Evolutionary conservation across 2,888 invertebrate species (phyloP), one percentile per base, ranked within the genome.

Genomic region (Diadegma fenestrale): DNA sequence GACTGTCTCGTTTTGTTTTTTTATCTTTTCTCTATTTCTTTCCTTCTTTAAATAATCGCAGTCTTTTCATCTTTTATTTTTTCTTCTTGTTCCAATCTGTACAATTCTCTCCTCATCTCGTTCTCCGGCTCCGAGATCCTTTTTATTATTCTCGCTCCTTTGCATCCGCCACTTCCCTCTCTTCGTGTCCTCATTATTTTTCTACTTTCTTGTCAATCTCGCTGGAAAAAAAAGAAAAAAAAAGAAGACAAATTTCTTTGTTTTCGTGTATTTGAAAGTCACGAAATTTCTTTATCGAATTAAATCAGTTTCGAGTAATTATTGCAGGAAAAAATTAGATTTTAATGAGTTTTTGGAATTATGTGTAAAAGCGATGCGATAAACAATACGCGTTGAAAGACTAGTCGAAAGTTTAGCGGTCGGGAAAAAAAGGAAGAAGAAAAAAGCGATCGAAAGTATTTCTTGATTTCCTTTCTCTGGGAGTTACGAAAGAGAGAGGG

Each of bases 1-100:
- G 85, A 87, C 88, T 83, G 88, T 82, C 86, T 63, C 51, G 26
- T 64, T 76, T 1, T 48, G 48, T 41, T 45, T 5, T 37, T 72
- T n/a, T n/a, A n/a, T n/a, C 45, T 66, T 51, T 78, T 51, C 54
- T 78, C 14, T 43, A 63, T 51, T 26, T 72, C 19, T 30, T 41
- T 17, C 30, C 45, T 58, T 37, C 37, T 69, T 69, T 61, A 37
- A 66, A 58, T 22, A 58, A 75, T 68, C 72, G n/a, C 66, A 17
- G 37, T 43, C 22, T 30, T 30, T 58, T 71, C 61, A 43, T 41
- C 66, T 58, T n/a, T 63, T 76, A 12, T 58, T 58, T 58, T 26
- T 33, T 54, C 69, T 51, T 17, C 12, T 22, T 73, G 14, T 68
- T 78, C 64, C 33, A 48, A 30, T 37, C 71, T 45, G 37, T n/a